Evolutionary conservation across 2,113 vertebrate genomes (phyloP).

Genomic region (Rhizomys pruinosus): DNA sequence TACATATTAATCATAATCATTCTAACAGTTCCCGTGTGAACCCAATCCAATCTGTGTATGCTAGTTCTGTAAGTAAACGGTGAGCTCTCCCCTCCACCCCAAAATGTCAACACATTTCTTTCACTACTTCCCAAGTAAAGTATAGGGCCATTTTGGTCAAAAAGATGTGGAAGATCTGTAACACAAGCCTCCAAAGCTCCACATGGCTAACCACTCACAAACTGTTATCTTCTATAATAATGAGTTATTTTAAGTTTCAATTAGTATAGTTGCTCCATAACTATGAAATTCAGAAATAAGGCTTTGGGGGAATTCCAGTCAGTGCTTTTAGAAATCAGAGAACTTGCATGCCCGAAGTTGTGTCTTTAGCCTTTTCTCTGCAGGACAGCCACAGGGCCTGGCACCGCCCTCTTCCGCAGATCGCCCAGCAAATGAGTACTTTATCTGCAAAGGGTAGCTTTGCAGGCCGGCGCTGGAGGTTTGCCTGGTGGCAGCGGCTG

Average conservation of each 20-base stretch:
- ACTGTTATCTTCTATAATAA: slow-evolving; percentile 11
- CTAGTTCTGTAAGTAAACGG: slow-evolving; percentile 15
- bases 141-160: slow-evolving; percentile 21
- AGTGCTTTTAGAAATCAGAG: background rate
- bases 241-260: slow-evolving; percentile 14
- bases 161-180: background rate
- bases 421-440: background rate
- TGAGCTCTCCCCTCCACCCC: background rate
- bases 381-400: background rate
- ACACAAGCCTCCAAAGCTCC: background rate
- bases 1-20: background rate
- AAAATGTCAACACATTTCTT: background rate
- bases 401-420: background rate
- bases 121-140: slow-evolving; percentile 23
- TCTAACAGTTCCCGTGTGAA: slow-evolving; percentile 23
- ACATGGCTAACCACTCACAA: background rate
- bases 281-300: slow-evolving; percentile 28
- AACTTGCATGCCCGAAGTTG: background rate
- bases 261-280: background rate
- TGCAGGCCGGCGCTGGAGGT: background rate
- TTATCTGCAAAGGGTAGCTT: background rate
- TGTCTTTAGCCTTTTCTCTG: background rate
- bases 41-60: background rate
- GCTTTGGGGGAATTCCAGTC: background rate
- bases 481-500: background rate